Conservation (phyloP, 2,113 vertebrate genomes). For the Nettapus auritus region DNA sequence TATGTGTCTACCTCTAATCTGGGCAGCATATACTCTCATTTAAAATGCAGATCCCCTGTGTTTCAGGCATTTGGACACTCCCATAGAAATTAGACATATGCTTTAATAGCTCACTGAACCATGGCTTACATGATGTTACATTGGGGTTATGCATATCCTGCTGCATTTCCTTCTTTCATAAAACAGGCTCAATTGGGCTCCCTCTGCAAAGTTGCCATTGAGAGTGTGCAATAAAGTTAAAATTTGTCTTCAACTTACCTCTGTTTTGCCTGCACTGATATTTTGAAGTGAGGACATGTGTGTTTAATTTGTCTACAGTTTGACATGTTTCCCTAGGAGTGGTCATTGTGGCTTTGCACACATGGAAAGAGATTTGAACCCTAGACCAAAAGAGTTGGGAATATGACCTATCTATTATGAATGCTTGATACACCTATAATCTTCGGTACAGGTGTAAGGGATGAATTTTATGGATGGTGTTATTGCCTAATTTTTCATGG, state of each 20-base stretch:
- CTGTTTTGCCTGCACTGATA: neutral
- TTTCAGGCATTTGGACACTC: neutral
- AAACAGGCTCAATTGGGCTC: fast-evolving
- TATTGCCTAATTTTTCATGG: neutral
- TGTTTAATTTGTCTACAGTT: neutral
- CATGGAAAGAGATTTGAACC: neutral
- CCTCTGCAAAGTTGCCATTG: neutral
- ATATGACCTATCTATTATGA: neutral
- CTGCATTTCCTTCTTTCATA: neutral
- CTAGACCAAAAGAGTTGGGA: neutral
- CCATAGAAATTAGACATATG: neutral
- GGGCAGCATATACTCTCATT: neutral
- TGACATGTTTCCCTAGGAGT: neutral
- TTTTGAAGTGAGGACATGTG: neutral
- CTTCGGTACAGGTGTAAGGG: neutral
- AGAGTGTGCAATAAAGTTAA: neutral
- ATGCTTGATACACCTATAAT: neutral
- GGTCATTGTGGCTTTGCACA: too few species aligned
- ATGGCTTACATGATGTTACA: neutral
- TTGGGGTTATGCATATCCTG: neutral
- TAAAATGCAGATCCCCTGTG: neutral
- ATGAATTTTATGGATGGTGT: neutral
- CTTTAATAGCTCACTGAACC: neutral
- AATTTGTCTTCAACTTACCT: neutral
- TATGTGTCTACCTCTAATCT: neutral